Evolutionary conservation across 2,888 invertebrate species (phyloP), one percentile per base, ranked within the genome.

Genomic region (Limnephilus auricula): DNA sequence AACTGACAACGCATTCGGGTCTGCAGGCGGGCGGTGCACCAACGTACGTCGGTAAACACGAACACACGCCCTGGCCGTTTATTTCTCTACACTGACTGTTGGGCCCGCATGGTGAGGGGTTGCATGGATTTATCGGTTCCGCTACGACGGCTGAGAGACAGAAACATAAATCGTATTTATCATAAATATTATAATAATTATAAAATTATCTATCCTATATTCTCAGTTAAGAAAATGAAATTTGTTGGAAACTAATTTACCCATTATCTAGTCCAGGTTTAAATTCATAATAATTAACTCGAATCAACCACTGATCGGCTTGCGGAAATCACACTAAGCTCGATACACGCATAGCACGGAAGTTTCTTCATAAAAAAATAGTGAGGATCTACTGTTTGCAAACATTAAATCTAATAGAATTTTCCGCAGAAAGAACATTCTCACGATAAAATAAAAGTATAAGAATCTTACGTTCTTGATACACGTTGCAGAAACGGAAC

Each of bases 31-130:
- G 97, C 65, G 97, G 97, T 93, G 95, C 95, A 86, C 97, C 97
- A 90, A 96, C 95, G 93, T 97, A 97, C 93, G 96, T 96, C 84
- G 96, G 96, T 92, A 97, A 94, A 94, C 98, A 98, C 89, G 97
- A 97, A 94, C 98, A 98, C 34, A 97, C 96, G 0, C 97, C 97
- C 95, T 97, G 97, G 40, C 96, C 96, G 93, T 98, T 97, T 40
- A 96, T 94, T 94, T 97, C 97, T 93, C 97, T 97, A 94, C 98
- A 98, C 93, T 97, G 96, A 93, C 98, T 98, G 94, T 98, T 98
- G 9, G 98, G 97, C 79, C 98, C 98, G 94, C 98, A 98, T 0
- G 98, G 98, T 3, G 97, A 97, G 89, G 98, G 98, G 93, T 96
- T 95, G 94, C 98, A 98, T 2, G 98, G 98, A 94, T 97, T 94